phyloP scores from a whole-genome alignment of 1,140 invertebrate species.

The Augochlora pura region DNA sequence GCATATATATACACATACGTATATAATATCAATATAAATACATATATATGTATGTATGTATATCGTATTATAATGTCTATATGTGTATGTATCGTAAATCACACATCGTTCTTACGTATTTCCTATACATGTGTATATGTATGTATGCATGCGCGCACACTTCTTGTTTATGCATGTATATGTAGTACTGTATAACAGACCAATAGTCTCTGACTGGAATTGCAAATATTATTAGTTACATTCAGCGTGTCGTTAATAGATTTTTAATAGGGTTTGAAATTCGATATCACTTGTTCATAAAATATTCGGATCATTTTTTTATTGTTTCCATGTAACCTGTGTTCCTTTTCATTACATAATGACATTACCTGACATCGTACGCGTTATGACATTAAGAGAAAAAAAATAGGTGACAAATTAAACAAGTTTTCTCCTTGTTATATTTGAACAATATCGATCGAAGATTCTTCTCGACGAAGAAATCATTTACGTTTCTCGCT shows the following conservation, averaged over 20 bases:
- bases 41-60: too few species aligned
- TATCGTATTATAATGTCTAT: too few species aligned
- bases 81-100: constrained; percentile 39
- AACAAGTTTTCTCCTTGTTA: not conserved
- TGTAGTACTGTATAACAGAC: not conserved
- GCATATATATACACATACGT: too few species aligned
- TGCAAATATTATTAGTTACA: not conserved
- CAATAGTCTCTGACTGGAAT: not conserved
- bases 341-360: not conserved
- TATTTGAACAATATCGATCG: not conserved
- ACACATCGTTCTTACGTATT: constrained; percentile 50
- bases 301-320: not conserved
- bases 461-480: not conserved
- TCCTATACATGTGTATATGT: constrained; percentile 36
- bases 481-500: not conserved
- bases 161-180: constrained; percentile 5
- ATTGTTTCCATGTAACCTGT: not conserved
- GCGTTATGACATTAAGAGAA: not conserved
- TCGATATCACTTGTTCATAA: too few species aligned
- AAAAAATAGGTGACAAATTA: not conserved
- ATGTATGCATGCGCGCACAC: constrained; percentile 34
- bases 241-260: too few species aligned
- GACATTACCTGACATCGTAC: too few species aligned
- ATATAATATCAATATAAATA: too few species aligned
- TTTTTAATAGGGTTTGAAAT: not conserved